These are phyloP conservation scores for Dicrurus megarhynchus DNA, from an alignment of 2,113 vertebrate species.

Conservation along the genomic window DNA sequence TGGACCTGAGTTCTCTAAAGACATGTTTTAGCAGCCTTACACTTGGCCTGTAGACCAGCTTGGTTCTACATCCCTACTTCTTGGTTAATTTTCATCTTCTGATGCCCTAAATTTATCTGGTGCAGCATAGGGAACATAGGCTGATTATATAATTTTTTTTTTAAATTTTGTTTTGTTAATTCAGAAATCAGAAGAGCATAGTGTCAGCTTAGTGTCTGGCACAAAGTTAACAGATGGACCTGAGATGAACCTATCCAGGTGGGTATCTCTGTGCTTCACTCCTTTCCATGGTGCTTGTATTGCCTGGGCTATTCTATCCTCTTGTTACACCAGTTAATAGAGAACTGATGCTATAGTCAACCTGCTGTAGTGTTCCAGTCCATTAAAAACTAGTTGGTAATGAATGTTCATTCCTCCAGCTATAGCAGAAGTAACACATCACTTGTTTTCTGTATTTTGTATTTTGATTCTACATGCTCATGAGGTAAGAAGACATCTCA, in stretches of 20 bases:
- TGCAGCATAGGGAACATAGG: not conserved
- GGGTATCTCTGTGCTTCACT: not conserved
- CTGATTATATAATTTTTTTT: not conserved
- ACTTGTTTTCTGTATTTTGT: not conserved
- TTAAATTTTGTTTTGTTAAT: not conserved
- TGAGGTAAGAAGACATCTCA: not conserved
- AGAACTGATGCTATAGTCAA: not conserved
- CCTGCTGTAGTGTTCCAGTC: not conserved
- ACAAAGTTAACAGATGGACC: not conserved
- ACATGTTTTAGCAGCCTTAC: not conserved
- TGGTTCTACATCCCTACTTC: not conserved
- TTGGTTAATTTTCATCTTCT: not conserved
- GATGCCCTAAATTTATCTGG: not conserved
- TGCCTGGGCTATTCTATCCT: not conserved
- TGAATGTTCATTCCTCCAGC: not conserved
- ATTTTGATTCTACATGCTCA: not conserved
- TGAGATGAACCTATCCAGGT: not conserved
- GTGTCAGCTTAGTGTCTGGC: not conserved
- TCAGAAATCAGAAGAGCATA: not conserved
- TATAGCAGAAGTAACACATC: not conserved
- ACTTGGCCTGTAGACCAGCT: not conserved
- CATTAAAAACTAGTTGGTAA: not conserved
- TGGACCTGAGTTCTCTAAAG: not conserved
- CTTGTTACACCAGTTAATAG: not conserved
- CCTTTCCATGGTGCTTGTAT: not conserved